Evolutionary conservation across 2,113 vertebrate genomes (phyloP).

Genomic region (Clinocottus analis): DNA sequence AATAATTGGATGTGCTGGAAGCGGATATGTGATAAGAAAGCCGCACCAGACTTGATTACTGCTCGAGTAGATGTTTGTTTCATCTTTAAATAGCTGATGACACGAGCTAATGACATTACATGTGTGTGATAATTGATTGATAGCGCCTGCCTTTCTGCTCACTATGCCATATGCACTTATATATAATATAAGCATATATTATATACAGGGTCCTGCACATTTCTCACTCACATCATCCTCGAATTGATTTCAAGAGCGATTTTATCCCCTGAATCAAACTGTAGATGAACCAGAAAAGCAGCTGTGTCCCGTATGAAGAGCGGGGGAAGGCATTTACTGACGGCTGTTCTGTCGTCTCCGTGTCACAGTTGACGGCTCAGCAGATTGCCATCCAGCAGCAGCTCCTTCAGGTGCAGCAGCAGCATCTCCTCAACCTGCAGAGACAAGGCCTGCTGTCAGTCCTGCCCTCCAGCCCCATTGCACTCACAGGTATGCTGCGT

Average conservation of each 20-base stretch:
- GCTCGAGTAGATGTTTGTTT: slow-evolving; percentile 7
- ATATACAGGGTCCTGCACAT: too few relatives aligned
- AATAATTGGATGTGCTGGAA: background rate
- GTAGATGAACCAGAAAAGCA: background rate
- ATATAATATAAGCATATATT: background rate
- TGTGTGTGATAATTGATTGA: background rate
- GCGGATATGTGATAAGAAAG: background rate
- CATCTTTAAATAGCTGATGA: slow-evolving; percentile 18
- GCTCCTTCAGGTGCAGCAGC: slow-evolving; percentile 97
- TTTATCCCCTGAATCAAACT: background rate
- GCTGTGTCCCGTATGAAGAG: background rate
- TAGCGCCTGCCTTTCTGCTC: background rate
- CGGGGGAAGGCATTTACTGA: background rate
- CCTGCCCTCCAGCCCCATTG: slow-evolving; percentile 85
- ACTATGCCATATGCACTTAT: background rate
- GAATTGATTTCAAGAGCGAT: background rate
- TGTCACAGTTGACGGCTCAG: slow-evolving; percentile 90
- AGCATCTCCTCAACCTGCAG: slow-evolving; percentile 97
- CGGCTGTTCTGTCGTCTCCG: background rate
- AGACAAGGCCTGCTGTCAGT: slow-evolving; percentile 94
- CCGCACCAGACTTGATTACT: background rate
- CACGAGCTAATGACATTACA: slow-evolving; percentile 11
- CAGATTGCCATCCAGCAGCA: slow-evolving; percentile 98
- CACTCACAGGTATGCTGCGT: slow-evolving; percentile 84
- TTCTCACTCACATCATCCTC: background rate